phyloP scores from a whole-genome alignment of 2,113 vertebrate species.

The Microtus ochrogaster region DNA sequence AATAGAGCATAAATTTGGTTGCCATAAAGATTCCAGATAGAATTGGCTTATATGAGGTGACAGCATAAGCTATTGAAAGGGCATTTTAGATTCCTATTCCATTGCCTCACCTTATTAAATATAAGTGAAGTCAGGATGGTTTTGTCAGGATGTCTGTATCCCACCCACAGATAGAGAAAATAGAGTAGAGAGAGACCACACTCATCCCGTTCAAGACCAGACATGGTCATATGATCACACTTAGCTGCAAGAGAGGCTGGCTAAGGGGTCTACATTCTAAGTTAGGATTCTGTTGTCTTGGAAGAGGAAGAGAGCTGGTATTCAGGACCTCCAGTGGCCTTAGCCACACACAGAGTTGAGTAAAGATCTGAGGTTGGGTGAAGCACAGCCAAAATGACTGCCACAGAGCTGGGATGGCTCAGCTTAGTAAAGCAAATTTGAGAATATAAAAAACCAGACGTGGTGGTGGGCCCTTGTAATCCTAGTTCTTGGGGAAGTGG shows the following conservation, averaged over 20 bases:
- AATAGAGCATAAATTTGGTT: neutral
- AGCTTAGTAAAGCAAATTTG: too few species aligned
- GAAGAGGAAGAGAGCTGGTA: neutral
- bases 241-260: slow-evolving; percentile 52
- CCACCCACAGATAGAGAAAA: neutral
- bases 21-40: neutral
- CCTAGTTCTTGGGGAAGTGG: neutral
- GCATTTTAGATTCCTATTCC: neutral
- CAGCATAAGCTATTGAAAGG: neutral
- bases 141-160: neutral
- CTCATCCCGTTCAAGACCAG: neutral
- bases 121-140: neutral
- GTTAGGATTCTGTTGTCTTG: neutral
- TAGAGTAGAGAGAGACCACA: neutral
- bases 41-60: neutral
- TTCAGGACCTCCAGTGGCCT: neutral
- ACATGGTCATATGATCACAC: neutral
- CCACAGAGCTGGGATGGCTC: neutral
- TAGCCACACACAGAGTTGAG: neutral
- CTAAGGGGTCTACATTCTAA: neutral
- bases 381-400: neutral
- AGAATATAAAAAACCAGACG: neutral
- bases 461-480: too few species aligned
- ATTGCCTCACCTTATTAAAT: neutral
- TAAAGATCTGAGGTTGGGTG: neutral